A percentile compares a stretch with the other conserved stretches of the same genome.
These are phyloP conservation scores for Copsychus sechellarum DNA, from an alignment of 2,113 vertebrate genomes.

Conservation along the genomic window DNA sequence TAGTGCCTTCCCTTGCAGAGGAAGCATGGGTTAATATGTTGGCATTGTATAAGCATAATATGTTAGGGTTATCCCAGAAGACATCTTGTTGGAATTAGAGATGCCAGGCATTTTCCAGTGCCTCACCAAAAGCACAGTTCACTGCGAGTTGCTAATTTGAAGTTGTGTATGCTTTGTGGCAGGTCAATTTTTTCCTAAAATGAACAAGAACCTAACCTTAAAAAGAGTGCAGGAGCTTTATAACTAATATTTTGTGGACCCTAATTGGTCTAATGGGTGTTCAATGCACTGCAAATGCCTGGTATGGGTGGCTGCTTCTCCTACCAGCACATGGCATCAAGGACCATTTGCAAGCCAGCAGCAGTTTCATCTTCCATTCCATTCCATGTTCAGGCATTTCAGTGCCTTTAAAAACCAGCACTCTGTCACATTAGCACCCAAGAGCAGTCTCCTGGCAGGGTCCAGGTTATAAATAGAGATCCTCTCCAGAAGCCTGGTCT, in stretches of 20 bases:
- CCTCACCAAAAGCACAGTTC: background rate
- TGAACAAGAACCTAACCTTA: background rate
- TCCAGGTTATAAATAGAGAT: slow-evolving; percentile 56
- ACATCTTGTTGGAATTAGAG: background rate
- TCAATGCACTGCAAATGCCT: background rate
- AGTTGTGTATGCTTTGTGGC: background rate
- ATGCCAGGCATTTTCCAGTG: slow-evolving; percentile 19
- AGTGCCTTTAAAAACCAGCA: slow-evolving; percentile 55
- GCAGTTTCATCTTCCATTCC: slow-evolving; percentile 41
- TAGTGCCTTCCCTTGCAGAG: background rate
- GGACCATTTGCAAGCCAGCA: slow-evolving; percentile 14
- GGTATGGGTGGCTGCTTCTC: background rate
- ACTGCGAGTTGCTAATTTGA: slow-evolving; percentile 2
- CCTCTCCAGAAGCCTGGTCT: slow-evolving; percentile 36
- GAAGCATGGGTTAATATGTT: background rate
- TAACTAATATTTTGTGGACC: background rate
- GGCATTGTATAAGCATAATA: background rate
- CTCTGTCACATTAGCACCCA: slow-evolving; percentile 71
- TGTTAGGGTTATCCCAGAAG: background rate
- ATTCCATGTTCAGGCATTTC: slow-evolving; percentile 46
- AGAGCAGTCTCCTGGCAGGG: background rate
- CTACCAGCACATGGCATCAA: slow-evolving; percentile 20
- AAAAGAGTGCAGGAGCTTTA: background rate
- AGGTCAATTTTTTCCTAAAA: background rate
- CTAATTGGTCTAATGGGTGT: background rate